These are phyloP conservation scores for Drosophila subquinaria DNA, from an alignment of 2,888 invertebrate genomes.

Conservation along the genomic window DNA sequence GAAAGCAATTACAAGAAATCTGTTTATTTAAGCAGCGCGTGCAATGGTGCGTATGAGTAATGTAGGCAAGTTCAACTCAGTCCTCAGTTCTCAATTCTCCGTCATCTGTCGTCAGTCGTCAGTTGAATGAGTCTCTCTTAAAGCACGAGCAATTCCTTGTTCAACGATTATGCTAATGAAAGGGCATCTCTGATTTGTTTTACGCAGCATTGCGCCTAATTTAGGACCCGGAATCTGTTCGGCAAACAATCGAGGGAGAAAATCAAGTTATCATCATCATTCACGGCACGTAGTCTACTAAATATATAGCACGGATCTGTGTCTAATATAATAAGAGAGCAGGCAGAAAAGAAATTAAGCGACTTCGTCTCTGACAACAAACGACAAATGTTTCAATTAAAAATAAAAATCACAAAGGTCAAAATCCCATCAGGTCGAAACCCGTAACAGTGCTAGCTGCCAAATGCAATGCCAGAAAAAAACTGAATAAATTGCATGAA, in stretches of 20 bases:
- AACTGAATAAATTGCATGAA: slow-evolving; percentile 4
- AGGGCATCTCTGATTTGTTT: slow-evolving; percentile 56
- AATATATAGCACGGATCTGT: slow-evolving; percentile 47
- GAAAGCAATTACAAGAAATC: slow-evolving; percentile 73
- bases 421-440: background rate
- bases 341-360: slow-evolving; percentile 15
- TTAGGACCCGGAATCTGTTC: slow-evolving; percentile 20
- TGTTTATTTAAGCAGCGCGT: slow-evolving; percentile 65
- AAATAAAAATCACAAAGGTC: slow-evolving; percentile 32
- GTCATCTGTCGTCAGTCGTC: background rate
- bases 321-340: slow-evolving; percentile 64
- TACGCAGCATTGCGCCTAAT: slow-evolving; percentile 45
- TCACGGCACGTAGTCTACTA: slow-evolving; percentile 58
- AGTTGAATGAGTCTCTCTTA: slow-evolving; percentile 15
- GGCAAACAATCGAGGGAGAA: background rate
- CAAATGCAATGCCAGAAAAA: slow-evolving; percentile 7
- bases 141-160: slow-evolving; percentile 52
- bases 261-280: slow-evolving; percentile 27
- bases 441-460: background rate
- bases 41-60: slow-evolving; percentile 59
- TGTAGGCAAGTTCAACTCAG: slow-evolving; percentile 27
- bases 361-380: slow-evolving; percentile 20
- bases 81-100: background rate
- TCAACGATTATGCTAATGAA: slow-evolving; percentile 73
- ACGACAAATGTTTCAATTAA: slow-evolving; percentile 71